A percentile compares a stretch with the other conserved stretches of the same genome.
phyloP scores from a whole-genome alignment of 1,140 invertebrate genomes.

The Pristionchus pacificus region DNA sequence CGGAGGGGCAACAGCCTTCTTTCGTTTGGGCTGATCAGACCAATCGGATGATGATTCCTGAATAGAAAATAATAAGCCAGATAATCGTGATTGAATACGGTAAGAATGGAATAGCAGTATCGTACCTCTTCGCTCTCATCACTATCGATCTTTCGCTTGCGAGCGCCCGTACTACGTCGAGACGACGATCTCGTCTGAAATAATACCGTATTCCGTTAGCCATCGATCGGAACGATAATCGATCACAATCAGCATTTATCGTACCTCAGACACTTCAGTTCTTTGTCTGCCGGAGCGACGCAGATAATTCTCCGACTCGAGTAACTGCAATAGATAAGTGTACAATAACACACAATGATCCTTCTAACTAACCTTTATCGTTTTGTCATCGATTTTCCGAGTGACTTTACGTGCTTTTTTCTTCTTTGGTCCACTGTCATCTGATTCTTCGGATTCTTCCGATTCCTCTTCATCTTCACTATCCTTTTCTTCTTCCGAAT shows the following conservation, averaged over 20 bases:
- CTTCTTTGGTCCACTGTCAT: background rate
- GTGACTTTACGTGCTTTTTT: background rate
- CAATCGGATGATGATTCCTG: background rate
- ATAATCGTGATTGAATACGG: no score
- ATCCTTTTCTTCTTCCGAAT: background rate
- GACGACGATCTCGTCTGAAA: no score
- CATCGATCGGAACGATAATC: no score
- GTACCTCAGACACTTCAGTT: no score
- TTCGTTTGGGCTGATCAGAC: background rate
- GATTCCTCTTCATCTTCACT: background rate
- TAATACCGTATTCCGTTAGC: no score
- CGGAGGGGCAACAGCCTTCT: background rate
- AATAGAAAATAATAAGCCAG: no score
- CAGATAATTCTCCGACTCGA: conserved; percentile 32
- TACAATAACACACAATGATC: background rate
- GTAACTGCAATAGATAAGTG: conserved; percentile 10
- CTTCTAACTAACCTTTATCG: background rate
- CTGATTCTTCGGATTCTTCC: background rate
- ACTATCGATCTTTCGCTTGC: background rate
- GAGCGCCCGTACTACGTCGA: no score
- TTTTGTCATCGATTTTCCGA: background rate
- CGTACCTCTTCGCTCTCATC: background rate
- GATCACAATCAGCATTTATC: background rate
- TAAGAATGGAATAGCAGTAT: background rate
- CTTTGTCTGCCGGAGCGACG: conserved; percentile 18